Evolutionary conservation across 2,797 vertebrate species (phyloP).

Genomic region (Pteropus rufus): DNA sequence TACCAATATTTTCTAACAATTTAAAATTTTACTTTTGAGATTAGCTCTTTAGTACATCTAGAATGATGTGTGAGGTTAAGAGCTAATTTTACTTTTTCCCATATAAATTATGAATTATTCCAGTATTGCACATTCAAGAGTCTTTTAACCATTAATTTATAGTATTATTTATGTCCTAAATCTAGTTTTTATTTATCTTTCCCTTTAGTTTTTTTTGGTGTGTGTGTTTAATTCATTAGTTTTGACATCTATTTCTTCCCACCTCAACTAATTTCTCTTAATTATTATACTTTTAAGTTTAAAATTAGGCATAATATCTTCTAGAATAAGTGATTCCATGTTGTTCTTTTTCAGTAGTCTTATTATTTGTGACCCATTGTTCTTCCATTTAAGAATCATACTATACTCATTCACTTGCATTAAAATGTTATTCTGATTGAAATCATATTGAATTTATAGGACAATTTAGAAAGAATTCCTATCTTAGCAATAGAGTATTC

Average conservation of each 20-base stretch:
- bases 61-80: neutral
- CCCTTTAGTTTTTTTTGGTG: neutral
- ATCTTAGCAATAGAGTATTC: neutral
- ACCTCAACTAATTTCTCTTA: neutral
- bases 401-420: neutral
- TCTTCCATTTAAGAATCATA: neutral
- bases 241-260: neutral
- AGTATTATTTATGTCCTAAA: neutral
- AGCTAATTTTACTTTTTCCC: neutral
- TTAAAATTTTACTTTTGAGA: neutral
- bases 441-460: neutral
- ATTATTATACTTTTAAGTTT: neutral
- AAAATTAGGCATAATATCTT: neutral
- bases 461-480: neutral
- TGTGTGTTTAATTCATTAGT: neutral
- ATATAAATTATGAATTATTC: neutral
- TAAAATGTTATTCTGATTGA: neutral
- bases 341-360: neutral
- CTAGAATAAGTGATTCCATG: neutral
- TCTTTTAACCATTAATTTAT: neutral
- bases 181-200: neutral
- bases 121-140: neutral
- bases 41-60: neutral
- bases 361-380: neutral
- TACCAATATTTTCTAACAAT: neutral